A percentile compares a stretch with the other conserved stretches of the same genome.
phyloP scores from a whole-genome alignment of 1,140 invertebrate species.

The Orius insidiosus region DNA sequence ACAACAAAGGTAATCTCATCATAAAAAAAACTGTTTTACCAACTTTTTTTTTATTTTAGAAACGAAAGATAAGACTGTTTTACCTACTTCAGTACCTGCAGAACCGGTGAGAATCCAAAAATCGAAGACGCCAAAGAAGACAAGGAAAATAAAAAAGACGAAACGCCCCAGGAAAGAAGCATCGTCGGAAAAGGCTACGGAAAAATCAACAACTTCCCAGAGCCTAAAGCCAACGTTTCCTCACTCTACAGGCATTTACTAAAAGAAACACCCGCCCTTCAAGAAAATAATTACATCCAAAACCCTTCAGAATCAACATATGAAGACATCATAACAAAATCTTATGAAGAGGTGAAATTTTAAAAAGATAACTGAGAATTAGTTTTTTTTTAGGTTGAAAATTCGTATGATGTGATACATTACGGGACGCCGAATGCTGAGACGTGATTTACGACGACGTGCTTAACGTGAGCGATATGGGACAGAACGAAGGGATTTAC shows the following conservation, averaged over 20 bases:
- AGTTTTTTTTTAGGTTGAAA: slow-evolving; percentile 1
- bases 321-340: neutral
- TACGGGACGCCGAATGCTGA: neutral
- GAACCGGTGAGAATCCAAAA: neutral
- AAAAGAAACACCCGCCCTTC: neutral
- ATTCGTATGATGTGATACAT: slow-evolving; percentile 10
- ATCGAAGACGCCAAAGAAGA: slow-evolving; percentile 1
- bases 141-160: slow-evolving; percentile 3
- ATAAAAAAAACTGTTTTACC: neutral
- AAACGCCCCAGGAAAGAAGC: neutral
- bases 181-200: slow-evolving; percentile 4
- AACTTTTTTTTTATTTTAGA: neutral
- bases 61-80: neutral
- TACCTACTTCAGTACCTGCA: neutral
- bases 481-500: slow-evolving; percentile 5
- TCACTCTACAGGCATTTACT: slow-evolving; percentile 3
- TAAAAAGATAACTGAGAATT: no score
- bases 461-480: neutral
- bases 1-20: neutral
- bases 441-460: slow-evolving; percentile 16
- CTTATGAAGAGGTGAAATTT: neutral
- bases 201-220: slow-evolving; percentile 1
- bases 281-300: neutral
- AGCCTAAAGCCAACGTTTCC: neutral
- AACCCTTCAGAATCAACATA: no score